Base-by-base conservation (phyloP, 2,113 vertebrate species). In the Microcebus murinus region DNA sequence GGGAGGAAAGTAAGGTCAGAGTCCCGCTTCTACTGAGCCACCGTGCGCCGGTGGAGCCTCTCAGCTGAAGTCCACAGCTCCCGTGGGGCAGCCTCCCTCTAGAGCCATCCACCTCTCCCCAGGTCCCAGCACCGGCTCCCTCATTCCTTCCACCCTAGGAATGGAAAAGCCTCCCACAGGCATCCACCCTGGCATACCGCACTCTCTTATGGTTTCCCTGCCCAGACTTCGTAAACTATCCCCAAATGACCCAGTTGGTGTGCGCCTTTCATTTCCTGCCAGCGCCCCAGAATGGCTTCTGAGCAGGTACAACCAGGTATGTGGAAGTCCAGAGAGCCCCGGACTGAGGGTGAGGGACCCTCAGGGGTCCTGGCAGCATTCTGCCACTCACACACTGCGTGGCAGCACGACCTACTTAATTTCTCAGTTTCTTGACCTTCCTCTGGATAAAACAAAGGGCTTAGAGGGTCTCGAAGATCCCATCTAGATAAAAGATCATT, bases 371-470 rank as follows among this genome's bases (percentile, higher is more conserved):
- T 7, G 50, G 15, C 4, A 36, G 25, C 29, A 23, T 9, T 21
- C 55, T 21, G 29, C 17, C 29, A 20, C 3, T 39, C 8, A 21
- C 18, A 3, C 39, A 52, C 45, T 1, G 14, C 3, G 1, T 1
- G 0, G 34, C 63, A 39, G 13, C 34, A 61, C 8, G 12, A 61
- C 11, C 4, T 6, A 36, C 45, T 31, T 68, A 55, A n/a, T 17
- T 27, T 52, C 27, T 85, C 74, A 67, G 25, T 21, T 1, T 74
- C 45, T 73, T 48, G 14, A 63, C 15, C 15, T 92, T 39, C 50
- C 74, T 21, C 25, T 80, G 57, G 7, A 85, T 52, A 45, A 87
- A 96, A 82, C 4, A 21, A 71, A 83, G 48, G n/a, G 3, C 27
- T 77, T 10, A n/a, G 48, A 8, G 34, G 45, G 61, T 29, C 27